Conservation (phyloP, 2,888 invertebrate species). For the Tipula vernalis region DNA sequence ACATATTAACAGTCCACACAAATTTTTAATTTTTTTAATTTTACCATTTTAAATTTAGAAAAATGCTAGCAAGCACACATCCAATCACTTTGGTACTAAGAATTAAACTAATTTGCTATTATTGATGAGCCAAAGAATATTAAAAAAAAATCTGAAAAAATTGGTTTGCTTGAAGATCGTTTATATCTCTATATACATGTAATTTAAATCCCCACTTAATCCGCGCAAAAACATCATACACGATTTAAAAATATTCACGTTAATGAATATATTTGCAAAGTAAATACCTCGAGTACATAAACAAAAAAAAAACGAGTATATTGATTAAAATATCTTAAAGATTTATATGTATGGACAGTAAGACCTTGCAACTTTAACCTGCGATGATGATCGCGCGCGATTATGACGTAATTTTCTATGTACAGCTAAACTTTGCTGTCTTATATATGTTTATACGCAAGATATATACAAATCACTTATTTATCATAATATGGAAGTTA, state of each 20-base stretch:
- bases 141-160: not conserved
- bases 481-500: not conserved
- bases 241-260: not conserved
- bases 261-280: not conserved
- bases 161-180: not conserved
- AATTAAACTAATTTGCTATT: not conserved
- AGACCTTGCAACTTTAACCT: not conserved
- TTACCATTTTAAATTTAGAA: not conserved
- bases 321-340: not conserved
- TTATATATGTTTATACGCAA: not conserved
- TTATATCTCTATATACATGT: not conserved
- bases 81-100: not conserved
- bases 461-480: not conserved
- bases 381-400: not conserved
- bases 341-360: not conserved
- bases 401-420: not conserved
- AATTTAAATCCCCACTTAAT: not conserved
- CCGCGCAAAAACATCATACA: not conserved
- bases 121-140: not conserved
- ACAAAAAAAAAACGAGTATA: not conserved
- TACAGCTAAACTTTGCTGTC: not conserved
- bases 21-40: not conserved
- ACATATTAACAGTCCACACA: too few species aligned
- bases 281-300: not conserved
- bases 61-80: not conserved